Evolutionary conservation across 2,113 vertebrate genomes (phyloP).

Genomic region (Petroica traversi): DNA sequence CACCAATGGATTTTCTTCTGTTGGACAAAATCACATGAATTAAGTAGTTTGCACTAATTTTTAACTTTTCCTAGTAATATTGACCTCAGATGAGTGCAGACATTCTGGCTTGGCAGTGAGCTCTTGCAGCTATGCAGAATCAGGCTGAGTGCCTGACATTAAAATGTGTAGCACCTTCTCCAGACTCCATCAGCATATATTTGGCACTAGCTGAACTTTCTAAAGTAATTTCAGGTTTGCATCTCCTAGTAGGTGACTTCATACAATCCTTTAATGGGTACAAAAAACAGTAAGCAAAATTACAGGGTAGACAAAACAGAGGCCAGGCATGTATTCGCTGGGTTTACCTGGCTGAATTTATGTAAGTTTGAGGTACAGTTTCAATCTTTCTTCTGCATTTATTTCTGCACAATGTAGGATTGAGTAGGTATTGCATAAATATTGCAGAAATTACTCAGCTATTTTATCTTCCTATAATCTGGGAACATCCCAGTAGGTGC

Average conservation of each 20-base stretch:
- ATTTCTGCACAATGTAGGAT: background rate
- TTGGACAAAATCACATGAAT: background rate
- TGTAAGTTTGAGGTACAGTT: background rate
- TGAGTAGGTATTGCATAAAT: background rate
- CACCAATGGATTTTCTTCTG: background rate
- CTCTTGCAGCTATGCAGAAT: background rate
- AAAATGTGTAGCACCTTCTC: background rate
- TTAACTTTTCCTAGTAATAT: background rate
- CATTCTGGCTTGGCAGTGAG: background rate
- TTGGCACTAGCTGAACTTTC: background rate
- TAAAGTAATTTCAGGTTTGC: background rate
- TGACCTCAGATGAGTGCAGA: background rate
- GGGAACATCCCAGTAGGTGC: background rate
- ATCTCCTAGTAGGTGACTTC: background rate
- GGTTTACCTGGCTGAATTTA: fast-evolving
- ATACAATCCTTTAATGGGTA: background rate
- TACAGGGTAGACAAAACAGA: background rate
- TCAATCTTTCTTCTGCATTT: background rate
- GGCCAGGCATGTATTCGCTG: background rate
- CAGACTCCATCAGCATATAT: background rate
- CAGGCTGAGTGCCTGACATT: background rate
- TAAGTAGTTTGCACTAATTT: background rate
- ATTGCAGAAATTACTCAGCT: background rate
- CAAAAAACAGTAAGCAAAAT: background rate
- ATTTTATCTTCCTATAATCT: background rate